phyloP scores from a whole-genome alignment of 2,888 invertebrate genomes.

The Mythimna lalbum region DNA sequence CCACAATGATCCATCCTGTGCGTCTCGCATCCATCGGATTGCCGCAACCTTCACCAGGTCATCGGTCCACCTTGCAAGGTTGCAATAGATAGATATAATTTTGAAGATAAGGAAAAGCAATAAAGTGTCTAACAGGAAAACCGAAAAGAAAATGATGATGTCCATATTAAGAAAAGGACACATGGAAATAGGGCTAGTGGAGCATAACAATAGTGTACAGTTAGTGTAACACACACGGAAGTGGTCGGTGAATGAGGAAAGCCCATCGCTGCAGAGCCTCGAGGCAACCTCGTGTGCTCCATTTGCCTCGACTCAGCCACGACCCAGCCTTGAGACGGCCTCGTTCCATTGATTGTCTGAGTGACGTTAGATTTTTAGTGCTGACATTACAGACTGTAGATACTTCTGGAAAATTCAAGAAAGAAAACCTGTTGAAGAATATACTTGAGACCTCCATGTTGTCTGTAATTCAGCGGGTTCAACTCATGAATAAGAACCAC shows the following conservation, averaged over 20 bases:
- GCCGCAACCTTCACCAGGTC: no score
- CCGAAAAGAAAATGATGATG: constrained; percentile 48
- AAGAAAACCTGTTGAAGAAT: neutral
- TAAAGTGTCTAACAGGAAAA: constrained; percentile 43
- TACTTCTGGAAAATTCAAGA: constrained; percentile 8
- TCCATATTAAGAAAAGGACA: constrained; percentile 70
- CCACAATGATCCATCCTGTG: no score
- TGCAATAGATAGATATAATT: no score
- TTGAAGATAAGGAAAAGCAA: constrained; percentile 21
- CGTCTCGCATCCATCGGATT: no score
- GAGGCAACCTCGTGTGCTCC: constrained; percentile 74
- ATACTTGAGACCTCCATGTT: no score
- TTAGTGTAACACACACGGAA: constrained; percentile 73
- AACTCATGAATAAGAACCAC: neutral
- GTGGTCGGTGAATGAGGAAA: constrained; percentile 78
- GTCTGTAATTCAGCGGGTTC: no score
- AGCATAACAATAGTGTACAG: constrained; percentile 73
- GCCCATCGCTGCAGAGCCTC: constrained; percentile 73
- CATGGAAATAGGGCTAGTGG: constrained; percentile 64
- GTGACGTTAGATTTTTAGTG: constrained; percentile 50
- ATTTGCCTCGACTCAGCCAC: constrained; percentile 72
- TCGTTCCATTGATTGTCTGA: constrained; percentile 52
- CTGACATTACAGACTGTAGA: constrained; percentile 6
- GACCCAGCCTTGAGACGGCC: constrained; percentile 74
- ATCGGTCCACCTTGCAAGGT: no score